Conservation (phyloP, 2,113 vertebrate genomes). For the Gasterosteus nipponicus region DNA sequence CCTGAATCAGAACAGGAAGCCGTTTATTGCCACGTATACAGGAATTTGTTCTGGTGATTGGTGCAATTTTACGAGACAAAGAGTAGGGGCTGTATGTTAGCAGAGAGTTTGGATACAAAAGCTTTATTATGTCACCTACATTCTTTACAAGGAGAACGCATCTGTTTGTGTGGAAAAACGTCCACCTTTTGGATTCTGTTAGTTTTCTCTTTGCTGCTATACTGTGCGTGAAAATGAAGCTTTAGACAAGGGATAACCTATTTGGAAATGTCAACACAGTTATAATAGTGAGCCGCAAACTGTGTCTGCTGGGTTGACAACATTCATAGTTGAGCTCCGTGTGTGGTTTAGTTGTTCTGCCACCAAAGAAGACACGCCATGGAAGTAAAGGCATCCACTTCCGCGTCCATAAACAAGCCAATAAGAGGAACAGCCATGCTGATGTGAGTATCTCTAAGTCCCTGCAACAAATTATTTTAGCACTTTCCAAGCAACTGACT, state of each 20-base stretch:
- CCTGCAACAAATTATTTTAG: not conserved
- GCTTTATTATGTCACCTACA: not conserved
- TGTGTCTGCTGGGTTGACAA: not conserved
- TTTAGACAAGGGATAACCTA: not conserved
- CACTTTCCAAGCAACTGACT: not conserved
- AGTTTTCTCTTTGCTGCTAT: slow-evolving; percentile 1
- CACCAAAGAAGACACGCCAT: slow-evolving; percentile 47
- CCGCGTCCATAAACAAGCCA: slow-evolving; percentile 28
- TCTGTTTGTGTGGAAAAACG: slow-evolving; percentile 36
- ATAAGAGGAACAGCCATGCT: slow-evolving; percentile 31
- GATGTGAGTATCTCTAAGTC: slow-evolving; percentile 41
- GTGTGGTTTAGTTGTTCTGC: slow-evolving; percentile 54
- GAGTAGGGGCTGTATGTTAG: not conserved
- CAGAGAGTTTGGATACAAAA: not conserved
- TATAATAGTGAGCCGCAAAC: not conserved
- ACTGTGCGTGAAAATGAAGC: slow-evolving; percentile 18
- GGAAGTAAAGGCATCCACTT: slow-evolving; percentile 7
- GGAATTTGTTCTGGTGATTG: too few species aligned
- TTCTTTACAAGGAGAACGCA: not conserved
- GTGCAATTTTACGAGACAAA: too few species aligned
- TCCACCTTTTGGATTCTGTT: not conserved
- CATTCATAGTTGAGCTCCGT: slow-evolving; percentile 17
- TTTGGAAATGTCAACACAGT: not conserved
- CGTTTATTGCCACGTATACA: too few species aligned
- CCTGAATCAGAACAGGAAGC: too few species aligned